Conservation (phyloP, 2,113 vertebrate genomes). For the Thermophis baileyi region DNA sequence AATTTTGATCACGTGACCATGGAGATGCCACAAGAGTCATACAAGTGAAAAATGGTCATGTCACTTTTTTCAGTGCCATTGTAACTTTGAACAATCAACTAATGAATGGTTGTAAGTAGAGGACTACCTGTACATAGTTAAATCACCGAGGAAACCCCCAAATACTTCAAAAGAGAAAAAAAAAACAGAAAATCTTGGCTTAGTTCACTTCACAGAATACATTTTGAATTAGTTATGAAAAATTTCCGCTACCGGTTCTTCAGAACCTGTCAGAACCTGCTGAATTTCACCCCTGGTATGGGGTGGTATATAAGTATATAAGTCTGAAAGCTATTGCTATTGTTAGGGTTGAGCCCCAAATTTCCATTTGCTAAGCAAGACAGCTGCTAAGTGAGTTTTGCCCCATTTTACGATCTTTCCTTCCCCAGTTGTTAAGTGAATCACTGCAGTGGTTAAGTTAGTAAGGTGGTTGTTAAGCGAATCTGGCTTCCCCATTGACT, state of each 20-base stretch:
- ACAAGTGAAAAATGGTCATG: background rate
- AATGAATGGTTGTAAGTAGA: too few species aligned
- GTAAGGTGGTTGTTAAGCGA: background rate
- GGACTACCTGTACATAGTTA: too few species aligned
- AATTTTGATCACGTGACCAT: background rate
- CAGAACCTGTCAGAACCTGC: too few species aligned
- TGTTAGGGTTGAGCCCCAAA: background rate
- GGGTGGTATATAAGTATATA: background rate
- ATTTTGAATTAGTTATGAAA: too few species aligned
- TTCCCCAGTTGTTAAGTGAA: background rate
- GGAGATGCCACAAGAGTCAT: background rate
- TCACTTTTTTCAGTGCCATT: background rate
- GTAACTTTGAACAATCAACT: background rate
- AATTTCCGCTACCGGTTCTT: too few species aligned
- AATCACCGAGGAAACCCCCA: too few species aligned
- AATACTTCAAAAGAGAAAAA: too few species aligned
- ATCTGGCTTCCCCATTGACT: background rate
- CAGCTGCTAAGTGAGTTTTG: background rate
- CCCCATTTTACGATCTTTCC: background rate
- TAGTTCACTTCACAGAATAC: too few species aligned
- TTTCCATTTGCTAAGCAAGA: background rate
- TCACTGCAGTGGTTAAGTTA: background rate
- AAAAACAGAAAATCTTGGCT: too few species aligned
- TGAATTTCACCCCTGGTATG: too few species aligned
- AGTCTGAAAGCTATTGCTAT: background rate